Evolutionary conservation across 2,797 vertebrate genomes (phyloP).

Genomic region (Parauchenoglanis ngamensis): DNA sequence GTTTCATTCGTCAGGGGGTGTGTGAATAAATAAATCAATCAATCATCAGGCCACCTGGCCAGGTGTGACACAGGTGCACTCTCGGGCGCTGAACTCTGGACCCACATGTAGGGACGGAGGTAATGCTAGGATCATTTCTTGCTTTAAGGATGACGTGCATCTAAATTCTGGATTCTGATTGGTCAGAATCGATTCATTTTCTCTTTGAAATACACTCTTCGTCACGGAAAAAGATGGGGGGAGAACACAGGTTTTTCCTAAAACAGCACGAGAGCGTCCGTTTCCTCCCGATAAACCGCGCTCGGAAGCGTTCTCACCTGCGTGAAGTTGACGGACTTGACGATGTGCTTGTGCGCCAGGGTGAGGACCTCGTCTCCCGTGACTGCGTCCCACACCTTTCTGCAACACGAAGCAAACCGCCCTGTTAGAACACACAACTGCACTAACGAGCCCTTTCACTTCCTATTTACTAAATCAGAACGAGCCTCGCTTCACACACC

Average conservation of each 20-base stretch:
- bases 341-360: conserved; percentile 97
- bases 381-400: conserved; percentile 98
- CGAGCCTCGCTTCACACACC: too few relatives aligned
- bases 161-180: neutral
- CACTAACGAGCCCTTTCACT: neutral
- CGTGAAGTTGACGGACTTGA: conserved; percentile 94
- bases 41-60: neutral
- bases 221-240: too few relatives aligned
- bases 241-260: too few relatives aligned
- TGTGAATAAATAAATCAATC: too few relatives aligned
- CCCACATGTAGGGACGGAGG: too few relatives aligned
- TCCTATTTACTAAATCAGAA: too few relatives aligned
- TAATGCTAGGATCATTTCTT: neutral
- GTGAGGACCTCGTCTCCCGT: conserved; percentile 93
- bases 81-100: too few relatives aligned
- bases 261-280: too few relatives aligned
- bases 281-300: neutral
- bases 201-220: neutral
- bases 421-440: neutral
- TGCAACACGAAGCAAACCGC: conserved; percentile 58
- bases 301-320: conserved; percentile 73
- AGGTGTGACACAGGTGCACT: neutral
- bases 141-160: neutral
- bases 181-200: neutral
- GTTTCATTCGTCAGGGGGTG: neutral